These are phyloP conservation scores for Axis porcinus DNA, from an alignment of 2,113 vertebrate species.

Conservation along the genomic window DNA sequence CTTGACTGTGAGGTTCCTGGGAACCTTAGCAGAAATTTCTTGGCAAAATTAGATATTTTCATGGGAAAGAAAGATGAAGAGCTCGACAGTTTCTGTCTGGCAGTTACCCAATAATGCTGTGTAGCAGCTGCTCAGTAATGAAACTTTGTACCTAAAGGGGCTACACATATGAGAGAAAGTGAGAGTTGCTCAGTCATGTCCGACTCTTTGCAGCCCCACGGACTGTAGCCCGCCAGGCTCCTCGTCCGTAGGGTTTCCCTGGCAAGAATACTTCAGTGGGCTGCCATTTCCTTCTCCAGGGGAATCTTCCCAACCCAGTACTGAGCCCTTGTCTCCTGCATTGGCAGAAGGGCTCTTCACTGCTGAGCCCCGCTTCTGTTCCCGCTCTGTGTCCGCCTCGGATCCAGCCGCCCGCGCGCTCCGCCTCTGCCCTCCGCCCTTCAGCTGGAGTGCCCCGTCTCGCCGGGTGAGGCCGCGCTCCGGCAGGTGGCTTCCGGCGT, in stretches of 20 bases:
- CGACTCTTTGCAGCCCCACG: background rate
- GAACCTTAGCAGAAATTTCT: background rate
- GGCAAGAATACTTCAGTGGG: background rate
- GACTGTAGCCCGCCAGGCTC: background rate
- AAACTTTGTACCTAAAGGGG: background rate
- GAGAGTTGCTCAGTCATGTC: background rate
- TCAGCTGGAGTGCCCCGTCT: fast-evolving
- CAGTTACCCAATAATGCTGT: background rate
- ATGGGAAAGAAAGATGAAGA: background rate
- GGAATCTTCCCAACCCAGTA: background rate
- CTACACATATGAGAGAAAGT: background rate
- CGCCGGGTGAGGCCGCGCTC: background rate
- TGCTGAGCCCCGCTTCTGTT: background rate
- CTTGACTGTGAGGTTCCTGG: background rate
- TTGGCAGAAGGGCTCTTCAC: background rate
- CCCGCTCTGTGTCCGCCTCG: background rate
- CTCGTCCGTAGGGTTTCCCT: background rate
- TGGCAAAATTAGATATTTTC: background rate
- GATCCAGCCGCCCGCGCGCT: fast-evolving
- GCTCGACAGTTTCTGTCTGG: background rate
- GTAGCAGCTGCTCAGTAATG: background rate
- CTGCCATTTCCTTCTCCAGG: background rate
- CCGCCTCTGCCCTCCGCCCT: background rate
- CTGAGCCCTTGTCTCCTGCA: background rate
- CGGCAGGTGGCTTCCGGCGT: background rate